A percentile compares a stretch with the other conserved stretches of the same genome.
Conservation (phyloP, 2,113 vertebrate genomes). For the Myotis brandtii region DNA sequence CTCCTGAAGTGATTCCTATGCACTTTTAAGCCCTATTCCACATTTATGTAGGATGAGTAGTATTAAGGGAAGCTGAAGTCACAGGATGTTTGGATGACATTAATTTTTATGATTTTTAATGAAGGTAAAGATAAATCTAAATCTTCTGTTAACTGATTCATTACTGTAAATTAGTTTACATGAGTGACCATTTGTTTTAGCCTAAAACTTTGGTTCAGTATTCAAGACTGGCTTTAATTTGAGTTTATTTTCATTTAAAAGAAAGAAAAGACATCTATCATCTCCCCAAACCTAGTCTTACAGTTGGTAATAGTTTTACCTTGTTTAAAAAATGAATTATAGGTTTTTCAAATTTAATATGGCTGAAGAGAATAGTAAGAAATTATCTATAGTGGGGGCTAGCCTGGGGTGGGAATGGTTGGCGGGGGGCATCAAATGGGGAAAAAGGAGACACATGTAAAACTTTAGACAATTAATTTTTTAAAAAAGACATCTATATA, state of each 20-base stretch:
- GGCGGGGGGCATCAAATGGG: too few species aligned
- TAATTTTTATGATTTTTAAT: conserved; percentile 45
- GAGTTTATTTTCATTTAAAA: conserved; percentile 47
- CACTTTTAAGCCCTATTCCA: not conserved
- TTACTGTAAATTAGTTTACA: conserved; percentile 41
- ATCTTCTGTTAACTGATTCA: conserved; percentile 35
- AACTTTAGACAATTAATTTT: too few species aligned
- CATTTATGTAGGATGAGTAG: not conserved
- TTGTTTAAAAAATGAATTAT: conserved; percentile 8
- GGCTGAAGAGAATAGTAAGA: conserved; percentile 16
- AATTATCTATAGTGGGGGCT: not conserved
- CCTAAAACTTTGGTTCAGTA: conserved; percentile 41
- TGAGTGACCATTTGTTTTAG: conserved; percentile 30
- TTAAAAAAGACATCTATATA: too few species aligned
- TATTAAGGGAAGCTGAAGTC: conserved; percentile 43
- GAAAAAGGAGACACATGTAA: too few species aligned
- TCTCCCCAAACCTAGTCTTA: not conserved
- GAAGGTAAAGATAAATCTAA: conserved; percentile 46
- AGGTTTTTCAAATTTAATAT: not conserved
- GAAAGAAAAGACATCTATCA: not conserved
- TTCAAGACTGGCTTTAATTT: conserved; percentile 37
- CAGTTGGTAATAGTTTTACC: not conserved
- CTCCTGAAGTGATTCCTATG: not conserved
- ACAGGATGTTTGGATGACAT: conserved; percentile 17
- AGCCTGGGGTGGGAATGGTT: too few species aligned